Base-by-base conservation (phyloP, 1,140 invertebrate species). In the Drosophila subobscura region DNA sequence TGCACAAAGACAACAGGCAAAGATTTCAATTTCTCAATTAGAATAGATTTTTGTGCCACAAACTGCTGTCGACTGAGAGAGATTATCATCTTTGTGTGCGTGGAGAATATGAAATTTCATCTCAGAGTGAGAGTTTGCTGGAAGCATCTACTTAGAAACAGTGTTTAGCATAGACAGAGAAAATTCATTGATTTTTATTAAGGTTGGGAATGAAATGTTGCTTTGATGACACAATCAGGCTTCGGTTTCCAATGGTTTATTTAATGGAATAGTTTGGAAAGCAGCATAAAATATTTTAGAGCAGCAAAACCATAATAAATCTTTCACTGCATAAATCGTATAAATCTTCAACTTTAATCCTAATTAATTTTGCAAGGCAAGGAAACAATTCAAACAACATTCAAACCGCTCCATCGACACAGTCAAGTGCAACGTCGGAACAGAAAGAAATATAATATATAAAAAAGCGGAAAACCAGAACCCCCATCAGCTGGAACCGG, bases 1-100 rank as follows among this genome's bases (percentile, higher is more conserved):
- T 77, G 57, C 57, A 27, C 65, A 29, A 47, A 45, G 46, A 37
- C 41, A 49, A 66, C 60, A 50, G 37, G 45, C 47, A 66, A 57
- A 44, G 46, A 74, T 71, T 83, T 70, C 10, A 64, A 64, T 83
- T 68, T 73, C 56, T 50, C 61, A 83, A 83, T 72, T 76, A 59
- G 27, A 54, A 58, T 57, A 45, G 45, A 73, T 41, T 50, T 22
- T 51, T 60, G 45, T 29, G 16, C n/a, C 53, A 41, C 49, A 33
- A 33, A 64, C 23, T 49, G 27, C 44, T 22, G 20, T 51, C 22
- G 8, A 61, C 20, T 20, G 16, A 20, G 6, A 44, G 42, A 44
- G 49, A 16, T 8, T 25, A 54, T 59, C 42, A 67, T 61, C 40
- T 61, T 33, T 51, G 22, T 49, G 23, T 44, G 8, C 7, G n/a